Evolutionary conservation across 2,888 invertebrate genomes (phyloP).

Genomic region (Dastarcus helophoroides): DNA sequence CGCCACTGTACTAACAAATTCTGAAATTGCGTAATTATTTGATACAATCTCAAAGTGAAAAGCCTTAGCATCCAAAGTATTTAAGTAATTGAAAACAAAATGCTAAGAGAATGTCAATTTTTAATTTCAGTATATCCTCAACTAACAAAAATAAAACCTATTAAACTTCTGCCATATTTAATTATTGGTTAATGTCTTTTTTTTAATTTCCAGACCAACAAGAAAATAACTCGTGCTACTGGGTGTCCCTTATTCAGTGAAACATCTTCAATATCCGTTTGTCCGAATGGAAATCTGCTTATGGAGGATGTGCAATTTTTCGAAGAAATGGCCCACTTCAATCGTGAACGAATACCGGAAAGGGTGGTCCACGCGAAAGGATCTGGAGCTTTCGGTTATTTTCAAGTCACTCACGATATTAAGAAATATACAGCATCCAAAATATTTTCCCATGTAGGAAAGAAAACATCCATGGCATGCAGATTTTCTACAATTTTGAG

Average conservation of each 20-base stretch:
- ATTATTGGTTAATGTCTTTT: too few relatives aligned
- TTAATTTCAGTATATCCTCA: too few relatives aligned
- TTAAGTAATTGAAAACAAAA: too few relatives aligned
- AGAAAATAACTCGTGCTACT: constrained; percentile 10
- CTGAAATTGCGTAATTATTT: too few relatives aligned
- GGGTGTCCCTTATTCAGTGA: constrained; percentile 4
- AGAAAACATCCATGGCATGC: constrained; percentile 63
- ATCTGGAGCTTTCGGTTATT: constrained; percentile 71
- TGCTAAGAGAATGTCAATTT: too few relatives aligned
- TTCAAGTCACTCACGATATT: constrained; percentile 71
- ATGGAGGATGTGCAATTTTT: constrained; percentile 68
- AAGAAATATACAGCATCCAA: constrained; percentile 63
- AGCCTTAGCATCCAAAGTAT: too few relatives aligned
- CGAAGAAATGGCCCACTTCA: constrained; percentile 67
- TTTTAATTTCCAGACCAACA: too few relatives aligned
- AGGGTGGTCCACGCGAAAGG: constrained; percentile 91
- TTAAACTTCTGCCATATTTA: too few relatives aligned
- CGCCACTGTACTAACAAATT: too few relatives aligned
- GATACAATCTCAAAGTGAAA: too few relatives aligned
- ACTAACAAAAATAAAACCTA: too few relatives aligned
- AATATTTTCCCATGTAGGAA: constrained; percentile 63
- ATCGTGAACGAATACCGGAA: constrained; percentile 84
- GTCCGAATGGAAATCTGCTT: constrained; percentile 71
- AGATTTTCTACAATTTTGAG: constrained; percentile 76
- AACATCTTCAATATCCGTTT: constrained; percentile 60